phyloP scores from a whole-genome alignment of 2,113 vertebrate genomes.

The Campylorhamphus procurvoides region DNA sequence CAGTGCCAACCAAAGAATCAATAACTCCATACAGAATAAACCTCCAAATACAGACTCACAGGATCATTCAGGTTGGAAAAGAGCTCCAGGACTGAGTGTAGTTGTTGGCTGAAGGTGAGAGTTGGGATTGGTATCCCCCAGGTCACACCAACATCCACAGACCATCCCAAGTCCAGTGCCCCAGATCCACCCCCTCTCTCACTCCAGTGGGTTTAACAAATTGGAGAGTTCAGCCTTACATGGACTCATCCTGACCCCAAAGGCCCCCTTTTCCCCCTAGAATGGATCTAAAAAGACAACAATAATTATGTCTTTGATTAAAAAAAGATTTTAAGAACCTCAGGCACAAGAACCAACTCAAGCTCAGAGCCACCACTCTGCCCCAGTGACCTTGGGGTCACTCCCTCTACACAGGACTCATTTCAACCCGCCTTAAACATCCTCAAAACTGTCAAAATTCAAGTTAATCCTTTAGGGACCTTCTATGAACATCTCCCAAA shows the following conservation, averaged over 20 bases:
- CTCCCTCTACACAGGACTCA: neutral
- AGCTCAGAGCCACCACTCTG: neutral
- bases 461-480: too few relatives aligned
- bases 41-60: neutral
- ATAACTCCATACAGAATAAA: neutral
- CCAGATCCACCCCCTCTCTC: neutral
- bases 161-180: neutral
- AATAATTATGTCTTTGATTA: neutral
- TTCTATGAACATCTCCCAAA: neutral
- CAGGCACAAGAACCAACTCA: rapidly evolving
- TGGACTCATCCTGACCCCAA: neutral
- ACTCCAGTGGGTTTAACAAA: neutral
- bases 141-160: neutral
- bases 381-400: rapidly evolving
- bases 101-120: neutral
- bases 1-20: neutral
- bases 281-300: neutral
- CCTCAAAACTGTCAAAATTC: neutral
- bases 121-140: too few relatives aligned
- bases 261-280: neutral
- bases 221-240: neutral
- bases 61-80: neutral
- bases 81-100: neutral
- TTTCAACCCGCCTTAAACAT: neutral
- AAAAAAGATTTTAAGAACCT: neutral